Base-by-base conservation (phyloP, 2,113 vertebrate species). In the Peromyscus maniculatus region DNA sequence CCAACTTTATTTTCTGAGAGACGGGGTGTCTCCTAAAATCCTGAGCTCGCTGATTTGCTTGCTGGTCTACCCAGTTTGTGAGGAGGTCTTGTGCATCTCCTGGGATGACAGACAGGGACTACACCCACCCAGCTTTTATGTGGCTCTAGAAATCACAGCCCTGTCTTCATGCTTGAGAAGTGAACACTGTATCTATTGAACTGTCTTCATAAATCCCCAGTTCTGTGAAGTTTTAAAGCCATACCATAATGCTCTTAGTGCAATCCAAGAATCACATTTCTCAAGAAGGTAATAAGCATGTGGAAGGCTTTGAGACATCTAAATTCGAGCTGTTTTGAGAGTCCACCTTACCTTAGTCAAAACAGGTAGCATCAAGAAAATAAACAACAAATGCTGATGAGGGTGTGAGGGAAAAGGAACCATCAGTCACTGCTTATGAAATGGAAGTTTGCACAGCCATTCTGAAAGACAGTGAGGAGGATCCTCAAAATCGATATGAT, bases 221-320 rank as follows among this genome's bases (percentile, higher is more conserved):
- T 52, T 79, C 28, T 55, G 8, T 55, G 46, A 52, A 52, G 84
- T 92, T 95, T 94, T 13, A 80, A 96, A 93, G 33, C 13, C 52
- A 83, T 39, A 62, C 3, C 9, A 33, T 10, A 4, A 69, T n/a
- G 21, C 3, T 19, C 36, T 74, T 92, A 95, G 71, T 95, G 80
- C 57, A 84, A 43, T 72, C 3, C 43, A 33, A 87, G 21, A 67
- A 89, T 89, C 77, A 66, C 39, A 33, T 95, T 72, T 93, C n/a
- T 67, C 39, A 74, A 86, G 52, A 91, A 7, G 49, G 46, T 22
- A 82, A 92, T 28, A 72, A 87, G 91, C 3, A 46, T 83, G 72
- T 72, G 31, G 26, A 78, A 90, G 28, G 6, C 66, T 84, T 28
- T 59, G n/a, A 24, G 26, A 66, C 46, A 66, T 64, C 22, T 12